Evolutionary conservation across 2,888 invertebrate genomes (phyloP).

Genomic region (Scaptomyza cyrtandrae): DNA sequence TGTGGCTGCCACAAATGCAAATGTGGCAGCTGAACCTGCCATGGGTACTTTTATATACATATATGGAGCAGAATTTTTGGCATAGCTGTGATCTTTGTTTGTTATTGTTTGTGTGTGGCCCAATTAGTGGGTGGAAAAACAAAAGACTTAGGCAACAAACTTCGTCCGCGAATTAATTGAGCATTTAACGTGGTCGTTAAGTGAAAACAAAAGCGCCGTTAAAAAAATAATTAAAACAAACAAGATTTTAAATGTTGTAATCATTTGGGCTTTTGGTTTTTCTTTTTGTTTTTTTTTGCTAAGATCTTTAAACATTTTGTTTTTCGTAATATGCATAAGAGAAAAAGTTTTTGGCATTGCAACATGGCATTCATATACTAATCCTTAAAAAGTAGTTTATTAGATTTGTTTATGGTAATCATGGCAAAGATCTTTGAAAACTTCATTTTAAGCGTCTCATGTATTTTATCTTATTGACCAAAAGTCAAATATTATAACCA

Average conservation of each 20-base stretch:
- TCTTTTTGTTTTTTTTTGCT: too few relatives aligned
- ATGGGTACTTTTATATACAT: slow-evolving; percentile 43
- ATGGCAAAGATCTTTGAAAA: not conserved
- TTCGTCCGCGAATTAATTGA: slow-evolving; percentile 53
- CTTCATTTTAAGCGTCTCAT: slow-evolving; percentile 20
- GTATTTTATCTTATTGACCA: slow-evolving; percentile 25
- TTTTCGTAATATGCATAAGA: not conserved
- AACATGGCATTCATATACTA: not conserved
- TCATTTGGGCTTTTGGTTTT: not conserved
- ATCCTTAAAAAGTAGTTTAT: not conserved
- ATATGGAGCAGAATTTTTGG: slow-evolving; percentile 18
- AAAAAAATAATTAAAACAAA: not conserved
- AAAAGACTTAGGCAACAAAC: slow-evolving; percentile 76
- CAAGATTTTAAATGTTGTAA: not conserved
- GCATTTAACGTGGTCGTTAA: slow-evolving; percentile 44
- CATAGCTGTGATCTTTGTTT: slow-evolving; percentile 3
- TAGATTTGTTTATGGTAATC: not conserved
- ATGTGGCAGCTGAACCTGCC: slow-evolving; percentile 11
- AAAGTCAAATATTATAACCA: slow-evolving; percentile 11
- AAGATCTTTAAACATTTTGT: slow-evolving; percentile 23
- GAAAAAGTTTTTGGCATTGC: too few relatives aligned
- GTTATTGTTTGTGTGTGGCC: not conserved
- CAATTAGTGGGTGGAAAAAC: slow-evolving; percentile 62
- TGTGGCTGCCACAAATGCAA: slow-evolving; percentile 38
- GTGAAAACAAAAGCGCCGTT: slow-evolving; percentile 33